Evolutionary conservation across 1,140 invertebrate genomes (phyloP).

Genomic region (Antheraea mylitta): DNA sequence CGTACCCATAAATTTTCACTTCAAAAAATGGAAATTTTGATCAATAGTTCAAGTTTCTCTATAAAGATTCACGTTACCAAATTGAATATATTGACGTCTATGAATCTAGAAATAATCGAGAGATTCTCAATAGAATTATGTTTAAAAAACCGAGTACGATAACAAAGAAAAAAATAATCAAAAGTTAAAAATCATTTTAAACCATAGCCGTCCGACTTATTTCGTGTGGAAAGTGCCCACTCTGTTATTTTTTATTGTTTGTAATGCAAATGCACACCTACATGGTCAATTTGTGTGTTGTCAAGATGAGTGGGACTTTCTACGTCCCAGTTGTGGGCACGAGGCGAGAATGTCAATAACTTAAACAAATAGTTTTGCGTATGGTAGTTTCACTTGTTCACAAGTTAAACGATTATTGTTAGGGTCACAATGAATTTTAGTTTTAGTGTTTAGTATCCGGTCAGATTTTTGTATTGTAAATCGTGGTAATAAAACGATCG

Average conservation of each 20-base stretch:
- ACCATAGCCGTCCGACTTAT: constrained; percentile 28
- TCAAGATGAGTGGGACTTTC: constrained; percentile 60
- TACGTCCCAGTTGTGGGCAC: constrained; percentile 47
- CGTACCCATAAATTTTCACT: too few relatives aligned
- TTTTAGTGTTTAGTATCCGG: neutral
- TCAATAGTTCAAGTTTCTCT: too few relatives aligned
- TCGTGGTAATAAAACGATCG: too few relatives aligned
- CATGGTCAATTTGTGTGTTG: constrained; percentile 57
- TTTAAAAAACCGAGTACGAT: too few relatives aligned
- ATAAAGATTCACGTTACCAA: too few relatives aligned
- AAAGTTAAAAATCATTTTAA: constrained; percentile 21
- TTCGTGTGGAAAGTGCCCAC: constrained; percentile 42
- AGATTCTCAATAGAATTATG: too few relatives aligned
- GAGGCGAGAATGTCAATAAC: constrained; percentile 47
- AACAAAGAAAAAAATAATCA: constrained; percentile 13
- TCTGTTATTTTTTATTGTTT: constrained; percentile 32
- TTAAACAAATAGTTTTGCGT: constrained; percentile 40
- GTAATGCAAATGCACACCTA: constrained; percentile 57
- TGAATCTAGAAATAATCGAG: too few relatives aligned
- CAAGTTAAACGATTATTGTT: neutral
- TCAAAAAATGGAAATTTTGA: too few relatives aligned
- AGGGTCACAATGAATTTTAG: neutral
- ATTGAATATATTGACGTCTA: too few relatives aligned
- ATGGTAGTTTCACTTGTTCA: constrained; percentile 40
- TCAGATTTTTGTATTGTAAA: neutral